Percentiles rank a stretch among this genome's conserved stretches.
phyloP scores from a whole-genome alignment of 2,113 vertebrate species.

The Sinocyclocheilus rhinocerous region DNA sequence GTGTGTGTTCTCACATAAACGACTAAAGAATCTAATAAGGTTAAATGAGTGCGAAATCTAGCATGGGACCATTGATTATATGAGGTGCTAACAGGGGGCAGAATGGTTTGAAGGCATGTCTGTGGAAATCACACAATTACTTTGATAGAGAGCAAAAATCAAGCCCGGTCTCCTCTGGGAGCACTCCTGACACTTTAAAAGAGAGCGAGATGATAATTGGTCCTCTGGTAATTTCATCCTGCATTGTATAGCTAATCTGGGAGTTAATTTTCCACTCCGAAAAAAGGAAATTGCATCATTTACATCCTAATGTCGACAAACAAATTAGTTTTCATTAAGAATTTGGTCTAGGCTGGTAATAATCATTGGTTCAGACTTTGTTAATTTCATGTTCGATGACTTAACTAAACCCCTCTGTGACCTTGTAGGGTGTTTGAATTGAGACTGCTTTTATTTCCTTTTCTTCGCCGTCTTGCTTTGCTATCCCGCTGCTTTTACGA shows the following conservation, averaged over 20 bases:
- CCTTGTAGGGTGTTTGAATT: constrained; percentile 85
- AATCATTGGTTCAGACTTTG: constrained; percentile 88
- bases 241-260: constrained; percentile 86
- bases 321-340: constrained; percentile 99
- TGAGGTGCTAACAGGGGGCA: constrained; percentile 71
- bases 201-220: constrained; percentile 79
- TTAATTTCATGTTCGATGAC: constrained; percentile 95
- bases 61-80: constrained; percentile 67
- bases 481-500: constrained; percentile 35
- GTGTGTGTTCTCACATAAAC: constrained; percentile 47
- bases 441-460: constrained; percentile 69
- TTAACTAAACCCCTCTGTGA: constrained; percentile 91
- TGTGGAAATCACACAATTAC: constrained; percentile 76
- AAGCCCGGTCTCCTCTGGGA: constrained; percentile 72
- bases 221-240: constrained; percentile 79
- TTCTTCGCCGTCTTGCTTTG: constrained; percentile 67
- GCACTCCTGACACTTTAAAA: constrained; percentile 79
- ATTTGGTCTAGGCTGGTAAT: constrained; percentile 92
- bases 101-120: constrained; percentile 79
- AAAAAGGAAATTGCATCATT: constrained; percentile 89
- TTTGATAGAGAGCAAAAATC: constrained; percentile 75
- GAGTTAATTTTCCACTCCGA: constrained; percentile 92
- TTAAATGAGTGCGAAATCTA: constrained; percentile 64
- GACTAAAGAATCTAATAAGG: constrained; percentile 59
- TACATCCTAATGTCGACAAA: constrained; percentile 97